These are phyloP conservation scores for Anguilla megastoma DNA, from an alignment of 2,797 vertebrate species.

Conservation along the genomic window DNA sequence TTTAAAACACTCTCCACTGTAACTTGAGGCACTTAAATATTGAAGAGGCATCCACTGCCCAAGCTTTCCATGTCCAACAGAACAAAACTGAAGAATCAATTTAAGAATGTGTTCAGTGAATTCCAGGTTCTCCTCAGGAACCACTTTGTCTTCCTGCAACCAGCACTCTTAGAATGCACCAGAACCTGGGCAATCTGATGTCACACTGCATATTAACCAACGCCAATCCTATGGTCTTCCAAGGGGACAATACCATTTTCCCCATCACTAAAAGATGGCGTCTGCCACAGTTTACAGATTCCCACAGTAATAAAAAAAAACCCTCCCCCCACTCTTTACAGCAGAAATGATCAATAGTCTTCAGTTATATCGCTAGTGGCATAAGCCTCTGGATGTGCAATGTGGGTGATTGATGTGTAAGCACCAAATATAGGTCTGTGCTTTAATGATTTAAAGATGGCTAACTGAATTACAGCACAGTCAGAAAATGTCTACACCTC, in stretches of 20 bases:
- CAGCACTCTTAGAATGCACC: constrained; percentile 42
- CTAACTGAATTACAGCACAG: constrained; percentile 55
- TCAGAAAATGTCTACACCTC: constrained; percentile 57
- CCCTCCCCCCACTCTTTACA: constrained; percentile 48
- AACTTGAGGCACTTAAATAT: constrained; percentile 71
- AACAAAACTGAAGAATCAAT: constrained; percentile 33
- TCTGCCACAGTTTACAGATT: constrained; percentile 40
- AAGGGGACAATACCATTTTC: constrained; percentile 5
- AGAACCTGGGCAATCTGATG: constrained; percentile 26
- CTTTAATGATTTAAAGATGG: constrained; percentile 50
- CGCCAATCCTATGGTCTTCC: constrained; percentile 13
- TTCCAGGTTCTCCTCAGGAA: constrained; percentile 41
- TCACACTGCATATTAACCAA: background rate
- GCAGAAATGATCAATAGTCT: constrained; percentile 46
- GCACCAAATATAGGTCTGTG: constrained; percentile 50
- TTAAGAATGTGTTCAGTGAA: constrained; percentile 32
- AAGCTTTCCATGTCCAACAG: constrained; percentile 39
- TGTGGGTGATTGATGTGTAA: constrained; percentile 40
- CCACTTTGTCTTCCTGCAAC: constrained; percentile 38
- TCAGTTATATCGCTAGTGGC: constrained; percentile 39
- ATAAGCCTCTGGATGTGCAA: constrained; percentile 41
- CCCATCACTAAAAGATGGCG: constrained; percentile 38
- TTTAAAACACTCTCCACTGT: constrained; percentile 52
- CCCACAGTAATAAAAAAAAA: constrained; percentile 35
- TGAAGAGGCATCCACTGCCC: constrained; percentile 51